Percentiles rank a stretch among this genome's conserved stretches.
Evolutionary conservation across 2,113 vertebrate species (phyloP).

Genomic region (Orthochromis indermauri): DNA sequence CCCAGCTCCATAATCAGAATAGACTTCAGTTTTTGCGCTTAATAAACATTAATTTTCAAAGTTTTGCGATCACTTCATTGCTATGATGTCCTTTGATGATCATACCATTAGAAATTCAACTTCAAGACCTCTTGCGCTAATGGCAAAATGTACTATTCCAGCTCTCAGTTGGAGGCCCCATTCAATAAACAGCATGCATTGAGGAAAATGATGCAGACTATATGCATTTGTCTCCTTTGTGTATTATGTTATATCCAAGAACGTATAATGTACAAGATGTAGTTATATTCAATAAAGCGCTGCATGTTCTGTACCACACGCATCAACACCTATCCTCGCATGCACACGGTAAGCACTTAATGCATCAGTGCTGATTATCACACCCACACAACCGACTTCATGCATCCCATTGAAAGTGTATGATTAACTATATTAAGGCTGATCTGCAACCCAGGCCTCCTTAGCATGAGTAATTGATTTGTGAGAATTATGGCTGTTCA

Average conservation of each 20-base stretch:
- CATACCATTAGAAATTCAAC: conserved; percentile 7
- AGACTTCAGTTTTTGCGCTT: conserved; percentile 18
- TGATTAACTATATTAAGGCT: conserved; percentile 44
- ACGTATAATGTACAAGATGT: conserved; percentile 30
- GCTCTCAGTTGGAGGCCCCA: conserved; percentile 12
- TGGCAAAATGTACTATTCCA: background rate
- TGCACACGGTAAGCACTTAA: conserved; percentile 4
- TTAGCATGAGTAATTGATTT: conserved; percentile 67
- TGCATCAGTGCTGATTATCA: conserved; percentile 53
- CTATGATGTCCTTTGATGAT: conserved; percentile 16
- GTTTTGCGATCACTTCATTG: background rate
- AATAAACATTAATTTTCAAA: conserved; percentile 12
- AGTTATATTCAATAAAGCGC: conserved; percentile 40
- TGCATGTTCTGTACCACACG: background rate
- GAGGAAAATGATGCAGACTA: background rate
- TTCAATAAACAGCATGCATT: conserved; percentile 21
- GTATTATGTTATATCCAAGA: conserved; percentile 37
- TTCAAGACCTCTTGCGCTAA: conserved; percentile 47
- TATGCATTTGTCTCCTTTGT: conserved; percentile 4
- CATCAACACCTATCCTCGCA: background rate
- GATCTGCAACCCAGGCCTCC: conserved; percentile 46
- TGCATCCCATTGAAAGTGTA: conserved; percentile 45
- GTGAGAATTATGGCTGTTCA: conserved; percentile 55
- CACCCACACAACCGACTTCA: conserved; percentile 43
- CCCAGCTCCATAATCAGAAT: conserved; percentile 49